phyloP scores from a whole-genome alignment of 2,113 vertebrate genomes.

The Heloderma charlesbogerti region DNA sequence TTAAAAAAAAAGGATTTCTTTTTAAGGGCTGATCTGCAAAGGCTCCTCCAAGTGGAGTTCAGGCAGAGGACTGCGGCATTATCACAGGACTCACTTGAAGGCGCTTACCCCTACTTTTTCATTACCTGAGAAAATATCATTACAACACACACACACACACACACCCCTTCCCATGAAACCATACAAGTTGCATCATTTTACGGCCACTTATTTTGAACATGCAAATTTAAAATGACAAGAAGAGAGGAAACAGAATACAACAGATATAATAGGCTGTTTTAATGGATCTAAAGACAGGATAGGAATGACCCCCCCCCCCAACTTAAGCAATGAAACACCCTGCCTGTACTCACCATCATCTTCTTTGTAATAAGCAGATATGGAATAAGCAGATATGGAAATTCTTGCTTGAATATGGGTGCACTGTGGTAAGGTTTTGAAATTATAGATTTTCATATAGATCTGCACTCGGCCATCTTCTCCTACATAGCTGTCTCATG shows the following conservation, averaged over 20 bases:
- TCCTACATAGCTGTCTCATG: too few species aligned
- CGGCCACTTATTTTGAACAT: constrained; percentile 69
- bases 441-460: not conserved
- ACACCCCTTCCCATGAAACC: not conserved
- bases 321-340: not conserved
- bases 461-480: not conserved
- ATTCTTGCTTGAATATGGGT: not conserved
- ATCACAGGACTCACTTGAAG: constrained; percentile 72
- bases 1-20: constrained; percentile 49
- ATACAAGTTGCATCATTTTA: constrained; percentile 72
- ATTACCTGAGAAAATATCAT: constrained; percentile 71
- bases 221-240: constrained; percentile 65
- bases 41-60: constrained; percentile 61
- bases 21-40: constrained; percentile 61
- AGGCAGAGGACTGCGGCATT: constrained; percentile 70
- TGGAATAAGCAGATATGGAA: not conserved
- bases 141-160: constrained; percentile 3
- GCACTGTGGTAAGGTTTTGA: not conserved
- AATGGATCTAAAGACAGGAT: not conserved
- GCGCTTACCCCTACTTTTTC: constrained; percentile 68
- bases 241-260: constrained; percentile 64
- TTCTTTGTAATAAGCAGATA: not conserved
- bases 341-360: not conserved
- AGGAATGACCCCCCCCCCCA: not conserved
- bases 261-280: constrained; percentile 32